Percentiles rank a stretch among this genome's conserved stretches.
Evolutionary conservation across 2,113 vertebrate species (phyloP).

Genomic region (Argyrosomus japonicus): DNA sequence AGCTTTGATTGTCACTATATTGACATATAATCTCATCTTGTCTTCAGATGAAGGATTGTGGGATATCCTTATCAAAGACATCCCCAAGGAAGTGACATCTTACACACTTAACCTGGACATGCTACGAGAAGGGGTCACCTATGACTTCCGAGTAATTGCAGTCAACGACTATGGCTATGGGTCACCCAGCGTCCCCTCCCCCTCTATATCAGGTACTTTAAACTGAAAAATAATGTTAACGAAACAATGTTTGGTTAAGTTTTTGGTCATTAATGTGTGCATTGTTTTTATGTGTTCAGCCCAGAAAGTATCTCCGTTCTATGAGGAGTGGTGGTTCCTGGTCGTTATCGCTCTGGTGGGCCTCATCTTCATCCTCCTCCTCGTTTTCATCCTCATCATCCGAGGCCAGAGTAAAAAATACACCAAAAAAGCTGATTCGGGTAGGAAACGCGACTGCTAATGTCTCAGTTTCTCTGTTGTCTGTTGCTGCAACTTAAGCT

Average conservation of each 20-base stretch:
- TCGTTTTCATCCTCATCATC: conserved; percentile 96
- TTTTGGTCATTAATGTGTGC: conserved; percentile 1
- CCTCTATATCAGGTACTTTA: conserved; percentile 91
- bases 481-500: conserved; percentile 17
- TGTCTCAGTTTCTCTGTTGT: conserved; percentile 1
- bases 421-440: conserved; percentile 94
- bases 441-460: conserved; percentile 74
- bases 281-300: conserved; percentile 79
- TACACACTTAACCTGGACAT: conserved; percentile 97
- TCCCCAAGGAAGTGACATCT: conserved; percentile 97
- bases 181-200: conserved; percentile 94
- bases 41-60: conserved; percentile 94
- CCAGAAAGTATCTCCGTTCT: conserved; percentile 95
- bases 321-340: conserved; percentile 99
- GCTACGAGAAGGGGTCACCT: conserved; percentile 94
- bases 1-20: not conserved
- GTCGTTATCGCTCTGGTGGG: conserved; percentile 96
- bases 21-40: not conserved
- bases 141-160: conserved; percentile 96
- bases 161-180: conserved; percentile 98
- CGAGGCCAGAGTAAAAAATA: conserved; percentile 98
- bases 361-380: conserved; percentile 97
- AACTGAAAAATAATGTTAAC: not conserved
- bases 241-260: not conserved
- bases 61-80: conserved; percentile 99